Conservation (phyloP, 2,888 invertebrate genomes). For the Pyrgus malvae region DNA sequence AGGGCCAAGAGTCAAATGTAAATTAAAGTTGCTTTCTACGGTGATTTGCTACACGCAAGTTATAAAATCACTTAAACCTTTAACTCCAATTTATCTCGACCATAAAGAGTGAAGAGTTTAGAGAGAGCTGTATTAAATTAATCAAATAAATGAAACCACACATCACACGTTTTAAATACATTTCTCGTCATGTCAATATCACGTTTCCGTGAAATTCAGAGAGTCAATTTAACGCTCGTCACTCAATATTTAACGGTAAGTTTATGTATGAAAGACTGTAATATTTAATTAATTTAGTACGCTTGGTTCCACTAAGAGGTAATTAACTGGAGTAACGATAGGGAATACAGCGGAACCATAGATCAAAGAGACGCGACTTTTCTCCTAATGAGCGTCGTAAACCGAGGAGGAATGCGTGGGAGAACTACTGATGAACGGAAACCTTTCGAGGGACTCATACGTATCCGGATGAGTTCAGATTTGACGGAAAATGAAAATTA, state of each 20-base stretch:
- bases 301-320: constrained; percentile 26
- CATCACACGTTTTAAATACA: not conserved
- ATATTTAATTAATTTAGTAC: constrained; percentile 22
- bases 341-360: constrained; percentile 32
- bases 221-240: constrained; percentile 14
- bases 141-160: not conserved
- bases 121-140: not conserved
- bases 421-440: constrained; percentile 36
- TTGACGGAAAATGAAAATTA: constrained; percentile 22
- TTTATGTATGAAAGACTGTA: constrained; percentile 8
- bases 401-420: constrained; percentile 33
- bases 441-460: constrained; percentile 32
- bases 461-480: constrained; percentile 35
- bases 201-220: constrained; percentile 16
- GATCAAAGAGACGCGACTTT: constrained; percentile 39
- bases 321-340: constrained; percentile 36
- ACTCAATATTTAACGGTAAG: not conserved
- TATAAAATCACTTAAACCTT: constrained; percentile 15
- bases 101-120: not conserved
- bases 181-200: constrained; percentile 20
- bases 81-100: constrained; percentile 3
- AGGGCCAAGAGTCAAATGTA: constrained; percentile 28
- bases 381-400: constrained; percentile 39
- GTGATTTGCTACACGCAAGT: constrained; percentile 19
- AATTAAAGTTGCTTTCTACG: constrained; percentile 25